phyloP scores from a whole-genome alignment of 1,140 invertebrate genomes.

The Planococcus citri region DNA sequence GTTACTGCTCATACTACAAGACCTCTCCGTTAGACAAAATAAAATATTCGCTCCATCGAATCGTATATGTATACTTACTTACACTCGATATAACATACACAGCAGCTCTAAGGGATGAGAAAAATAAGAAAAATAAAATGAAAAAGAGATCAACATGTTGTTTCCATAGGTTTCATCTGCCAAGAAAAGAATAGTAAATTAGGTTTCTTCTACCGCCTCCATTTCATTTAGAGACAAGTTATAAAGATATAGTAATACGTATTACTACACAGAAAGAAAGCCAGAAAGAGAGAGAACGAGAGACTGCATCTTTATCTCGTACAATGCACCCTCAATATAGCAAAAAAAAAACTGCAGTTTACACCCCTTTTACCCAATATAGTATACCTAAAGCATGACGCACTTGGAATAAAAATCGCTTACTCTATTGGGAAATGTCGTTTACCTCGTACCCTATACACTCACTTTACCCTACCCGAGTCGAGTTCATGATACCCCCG shows the following conservation, averaged over 20 bases:
- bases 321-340: neutral
- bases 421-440: neutral
- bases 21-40: no score
- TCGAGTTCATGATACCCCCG: no score
- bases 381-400: neutral
- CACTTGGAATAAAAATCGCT: neutral
- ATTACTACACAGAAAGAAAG: no score
- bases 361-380: neutral
- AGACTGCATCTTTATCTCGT: no score
- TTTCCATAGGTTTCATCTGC: neutral
- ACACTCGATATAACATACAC: neutral
- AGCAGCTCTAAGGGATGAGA: neutral
- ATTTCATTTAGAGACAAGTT: neutral
- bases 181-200: slow-evolving; percentile 2
- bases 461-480: no score
- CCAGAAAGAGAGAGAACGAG: no score
- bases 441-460: neutral
- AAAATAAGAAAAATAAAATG: neutral
- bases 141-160: slow-evolving; percentile 3
- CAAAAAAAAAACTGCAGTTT: neutral
- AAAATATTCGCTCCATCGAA: no score
- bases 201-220: neutral
- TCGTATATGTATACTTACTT: no score
- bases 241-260: neutral
- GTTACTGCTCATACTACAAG: no score